A percentile compares a stretch with the other conserved stretches of the same genome.
Evolutionary conservation across 2,113 vertebrate genomes (phyloP).

Genomic region (Perca flavescens): DNA sequence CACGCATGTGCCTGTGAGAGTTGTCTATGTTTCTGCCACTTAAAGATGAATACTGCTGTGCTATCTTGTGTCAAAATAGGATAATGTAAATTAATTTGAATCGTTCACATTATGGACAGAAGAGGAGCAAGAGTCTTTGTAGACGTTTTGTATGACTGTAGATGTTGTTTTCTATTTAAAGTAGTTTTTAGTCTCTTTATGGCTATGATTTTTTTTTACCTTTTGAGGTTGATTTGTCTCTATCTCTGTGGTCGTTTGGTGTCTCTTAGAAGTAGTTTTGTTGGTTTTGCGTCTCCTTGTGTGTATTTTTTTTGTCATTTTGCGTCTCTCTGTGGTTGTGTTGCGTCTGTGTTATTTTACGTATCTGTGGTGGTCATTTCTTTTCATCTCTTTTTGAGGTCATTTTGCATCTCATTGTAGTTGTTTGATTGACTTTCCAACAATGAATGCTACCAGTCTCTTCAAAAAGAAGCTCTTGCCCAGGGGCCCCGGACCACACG

Average conservation of each 20-base stretch:
- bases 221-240: background rate
- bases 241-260: background rate
- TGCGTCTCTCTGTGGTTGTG: background rate
- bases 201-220: background rate
- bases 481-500: background rate
- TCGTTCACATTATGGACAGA: background rate
- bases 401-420: background rate
- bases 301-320: too few relatives aligned
- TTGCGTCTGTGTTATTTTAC: background rate
- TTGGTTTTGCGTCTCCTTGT: background rate
- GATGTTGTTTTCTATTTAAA: background rate
- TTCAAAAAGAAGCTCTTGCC: background rate
- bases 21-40: background rate
- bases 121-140: background rate
- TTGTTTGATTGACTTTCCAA: background rate
- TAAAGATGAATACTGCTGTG: constrained; percentile 16
- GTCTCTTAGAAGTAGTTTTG: background rate
- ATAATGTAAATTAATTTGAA: background rate
- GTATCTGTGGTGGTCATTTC: too few relatives aligned
- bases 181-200: background rate
- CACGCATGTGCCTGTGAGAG: background rate
- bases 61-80: constrained; percentile 29
- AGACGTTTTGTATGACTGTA: background rate
- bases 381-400: background rate
- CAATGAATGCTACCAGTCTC: too few relatives aligned